A percentile compares a stretch with the other conserved stretches of the same genome.
Conservation (phyloP, 2,113 vertebrate species). For the Sisor rabdophorus region DNA sequence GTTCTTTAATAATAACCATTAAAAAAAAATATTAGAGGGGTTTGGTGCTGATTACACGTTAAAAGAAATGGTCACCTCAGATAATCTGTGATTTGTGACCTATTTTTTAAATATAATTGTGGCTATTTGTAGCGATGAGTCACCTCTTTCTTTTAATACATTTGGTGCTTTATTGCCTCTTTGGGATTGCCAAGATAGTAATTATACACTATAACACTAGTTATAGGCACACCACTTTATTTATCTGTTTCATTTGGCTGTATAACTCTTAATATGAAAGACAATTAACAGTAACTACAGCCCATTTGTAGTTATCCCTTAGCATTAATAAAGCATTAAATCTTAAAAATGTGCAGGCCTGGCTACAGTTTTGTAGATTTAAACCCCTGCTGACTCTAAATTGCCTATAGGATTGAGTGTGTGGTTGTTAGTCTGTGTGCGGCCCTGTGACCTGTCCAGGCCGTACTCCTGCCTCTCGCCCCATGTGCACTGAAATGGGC, state of each 20-base stretch:
- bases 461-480: no score
- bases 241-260: neutral
- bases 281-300: neutral
- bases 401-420: no score
- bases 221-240: neutral
- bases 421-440: no score
- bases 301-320: no score
- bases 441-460: no score
- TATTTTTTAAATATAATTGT: no score
- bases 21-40: neutral
- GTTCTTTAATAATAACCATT: neutral
- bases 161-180: neutral
- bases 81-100: neutral
- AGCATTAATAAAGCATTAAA: neutral
- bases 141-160: no score
- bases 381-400: no score
- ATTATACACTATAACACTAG: neutral
- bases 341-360: neutral
- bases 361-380: neutral
- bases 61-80: neutral
- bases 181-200: neutral
- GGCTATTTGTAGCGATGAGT: no score
- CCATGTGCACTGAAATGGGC: no score
- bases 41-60: neutral
- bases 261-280: neutral